Base-by-base conservation (phyloP, 2,888 invertebrate genomes). In the Eulithis prunata region DNA sequence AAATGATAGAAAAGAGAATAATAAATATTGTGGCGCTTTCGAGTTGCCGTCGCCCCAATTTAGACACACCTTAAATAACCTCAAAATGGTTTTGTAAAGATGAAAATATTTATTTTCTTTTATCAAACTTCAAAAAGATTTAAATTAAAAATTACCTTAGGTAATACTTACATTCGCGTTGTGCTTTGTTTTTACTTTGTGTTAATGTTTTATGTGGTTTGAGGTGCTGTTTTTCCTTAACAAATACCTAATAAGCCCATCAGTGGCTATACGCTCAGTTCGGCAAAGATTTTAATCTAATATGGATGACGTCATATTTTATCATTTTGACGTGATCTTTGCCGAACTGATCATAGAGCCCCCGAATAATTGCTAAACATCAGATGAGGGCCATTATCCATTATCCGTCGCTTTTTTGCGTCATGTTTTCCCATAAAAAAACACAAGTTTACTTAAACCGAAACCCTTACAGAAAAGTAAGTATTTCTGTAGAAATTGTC, bases 401-500 rank as follows among this genome's bases (percentile, higher is more conserved):
- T 32, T 32, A 3, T 32, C 32, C 32, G 32, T 3, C 32, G 32
- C 32, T 32, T 32, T 32, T 32, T 32, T 32, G 4, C 6, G 32
- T 32, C 32, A 32, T 32, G 32, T 32, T 32, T 6, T 32, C 32
- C 6, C 32, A 32, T 32, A 32, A 32, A 32, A 32, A 32, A 32
- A 3, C 3, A 2, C 32, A 32, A 32, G 32, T 32, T 32, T 32
- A 6, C 32, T 45, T 21, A 11, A 8, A 59, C 41, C 2, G 5
- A 49, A 60, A 60, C 41, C 51, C 32, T 28, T 36, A 14, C 28
- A 58, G 8, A 41, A 41, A 59, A 71, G 62, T 71, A 58, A 57
- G 47, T 57, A 68, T 59, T 64, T 72, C 62, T 62, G 51, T 52
- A 56, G n/a, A 68, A 70, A 72, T 59, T 69, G 68, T 69, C 70